Evolutionary conservation across 2,113 vertebrate species (phyloP).

Genomic region (Sturnus vulgaris): DNA sequence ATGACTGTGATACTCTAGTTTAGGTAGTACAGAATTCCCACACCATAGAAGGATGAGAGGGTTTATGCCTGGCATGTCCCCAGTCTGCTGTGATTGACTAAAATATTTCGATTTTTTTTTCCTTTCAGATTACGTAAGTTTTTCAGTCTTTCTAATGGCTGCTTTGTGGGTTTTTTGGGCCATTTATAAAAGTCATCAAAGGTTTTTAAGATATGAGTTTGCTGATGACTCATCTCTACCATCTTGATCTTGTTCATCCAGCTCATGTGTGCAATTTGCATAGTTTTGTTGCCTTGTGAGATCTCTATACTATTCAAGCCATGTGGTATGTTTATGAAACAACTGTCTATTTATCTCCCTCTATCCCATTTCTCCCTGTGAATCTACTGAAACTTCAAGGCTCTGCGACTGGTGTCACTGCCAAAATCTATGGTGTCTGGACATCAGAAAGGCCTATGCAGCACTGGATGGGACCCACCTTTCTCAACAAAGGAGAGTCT

Average conservation of each 20-base stretch:
- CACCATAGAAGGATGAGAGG: not conserved
- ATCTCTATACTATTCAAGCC: not conserved
- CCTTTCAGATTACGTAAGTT: not conserved
- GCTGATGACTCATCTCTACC: not conserved
- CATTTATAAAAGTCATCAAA: not conserved
- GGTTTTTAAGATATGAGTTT: not conserved
- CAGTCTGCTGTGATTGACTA: not conserved
- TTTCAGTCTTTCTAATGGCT: not conserved
- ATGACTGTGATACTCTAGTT: not conserved
- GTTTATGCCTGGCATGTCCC: not conserved
- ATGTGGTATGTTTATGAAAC: not conserved
- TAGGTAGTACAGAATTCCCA: not conserved
- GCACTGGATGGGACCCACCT: no score
- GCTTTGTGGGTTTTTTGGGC: not conserved
- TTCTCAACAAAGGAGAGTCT: not conserved
- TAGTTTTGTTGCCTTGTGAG: not conserved
- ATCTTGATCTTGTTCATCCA: not conserved
- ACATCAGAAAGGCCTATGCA: fast-evolving
- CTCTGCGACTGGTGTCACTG: fast-evolving
- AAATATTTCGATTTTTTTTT: not conserved
- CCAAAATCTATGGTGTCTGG: not conserved
- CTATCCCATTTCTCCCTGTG: not conserved
- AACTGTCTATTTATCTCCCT: not conserved
- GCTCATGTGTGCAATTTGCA: not conserved
- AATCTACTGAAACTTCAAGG: not conserved